Evolutionary conservation across 2,888 invertebrate species (phyloP).

Genomic region (Esperia sulphurella): DNA sequence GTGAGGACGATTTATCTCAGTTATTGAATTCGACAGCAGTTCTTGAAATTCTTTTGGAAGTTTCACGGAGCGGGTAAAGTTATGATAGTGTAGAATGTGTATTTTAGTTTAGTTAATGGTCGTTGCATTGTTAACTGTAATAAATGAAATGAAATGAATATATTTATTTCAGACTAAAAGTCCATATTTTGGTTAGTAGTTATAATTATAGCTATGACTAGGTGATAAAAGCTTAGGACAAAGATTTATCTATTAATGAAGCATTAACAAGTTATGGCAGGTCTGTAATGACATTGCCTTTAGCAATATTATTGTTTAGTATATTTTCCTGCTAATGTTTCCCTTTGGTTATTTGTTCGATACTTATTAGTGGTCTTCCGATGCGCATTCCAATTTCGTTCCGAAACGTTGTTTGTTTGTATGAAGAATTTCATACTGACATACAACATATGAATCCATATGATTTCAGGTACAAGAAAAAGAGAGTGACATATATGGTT

Average conservation of each 20-base stretch:
- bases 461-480: conserved; percentile 52
- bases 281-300: not conserved
- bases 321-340: not conserved
- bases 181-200: too few species aligned
- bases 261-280: too few species aligned
- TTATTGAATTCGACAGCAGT: conserved; percentile 42
- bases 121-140: too few species aligned
- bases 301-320: not conserved
- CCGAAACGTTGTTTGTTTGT: conserved; percentile 40
- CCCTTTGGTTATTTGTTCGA: not conserved
- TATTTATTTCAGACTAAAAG: too few species aligned
- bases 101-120: not conserved
- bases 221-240: too few species aligned
- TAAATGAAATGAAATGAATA: too few species aligned
- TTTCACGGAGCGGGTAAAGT: not conserved
- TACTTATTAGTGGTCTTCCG: not conserved
- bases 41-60: conserved; percentile 10
- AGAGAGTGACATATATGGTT: conserved; percentile 46
- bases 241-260: too few species aligned
- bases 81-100: too few species aligned
- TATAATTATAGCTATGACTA: too few species aligned
- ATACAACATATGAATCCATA: conserved; percentile 33
- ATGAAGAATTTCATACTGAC: conserved; percentile 37
- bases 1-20: conserved; percentile 23
- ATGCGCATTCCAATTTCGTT: conserved; percentile 58